Conservation (phyloP, 2,797 vertebrate species). For the Jordanella pulchra region DNA sequence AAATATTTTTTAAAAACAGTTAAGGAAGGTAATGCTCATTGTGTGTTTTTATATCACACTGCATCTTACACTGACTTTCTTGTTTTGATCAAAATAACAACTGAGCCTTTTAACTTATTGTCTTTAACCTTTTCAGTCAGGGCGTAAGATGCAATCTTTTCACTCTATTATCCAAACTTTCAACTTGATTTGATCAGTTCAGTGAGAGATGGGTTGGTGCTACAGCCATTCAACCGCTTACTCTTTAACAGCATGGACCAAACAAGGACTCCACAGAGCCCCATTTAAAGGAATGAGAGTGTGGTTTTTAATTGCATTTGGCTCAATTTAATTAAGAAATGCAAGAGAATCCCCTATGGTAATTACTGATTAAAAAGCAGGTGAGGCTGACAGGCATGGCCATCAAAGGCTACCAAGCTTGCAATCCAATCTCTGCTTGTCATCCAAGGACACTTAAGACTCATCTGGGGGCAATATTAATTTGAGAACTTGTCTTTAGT, state of each 20-base stretch:
- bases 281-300: slow-evolving; percentile 74
- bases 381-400: slow-evolving; percentile 75
- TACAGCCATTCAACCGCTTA: slow-evolving; percentile 64
- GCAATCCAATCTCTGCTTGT: slow-evolving; percentile 78
- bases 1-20: not conserved
- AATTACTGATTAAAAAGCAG: slow-evolving; percentile 80
- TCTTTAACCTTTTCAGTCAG: slow-evolving; percentile 19
- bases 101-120: not conserved
- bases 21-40: not conserved
- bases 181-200: slow-evolving; percentile 67
- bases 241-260: slow-evolving; percentile 69
- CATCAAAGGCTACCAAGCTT: slow-evolving; percentile 78
- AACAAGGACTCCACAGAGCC: slow-evolving; percentile 71
- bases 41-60: not conserved
- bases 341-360: slow-evolving; percentile 75
- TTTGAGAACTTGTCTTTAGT: slow-evolving; percentile 68
- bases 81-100: slow-evolving; percentile 1
- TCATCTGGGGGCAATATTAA: slow-evolving; percentile 74
- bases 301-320: slow-evolving; percentile 80
- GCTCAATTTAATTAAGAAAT: slow-evolving; percentile 81
- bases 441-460: slow-evolving; percentile 78
- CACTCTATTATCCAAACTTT: slow-evolving; percentile 41
- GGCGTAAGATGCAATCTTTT: not conserved
- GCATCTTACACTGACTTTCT: not conserved
- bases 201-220: slow-evolving; percentile 54